Percentiles rank a stretch among this genome's conserved stretches.
phyloP scores from a whole-genome alignment of 2,797 vertebrate species.

The Parauchenoglanis punctatus region DNA sequence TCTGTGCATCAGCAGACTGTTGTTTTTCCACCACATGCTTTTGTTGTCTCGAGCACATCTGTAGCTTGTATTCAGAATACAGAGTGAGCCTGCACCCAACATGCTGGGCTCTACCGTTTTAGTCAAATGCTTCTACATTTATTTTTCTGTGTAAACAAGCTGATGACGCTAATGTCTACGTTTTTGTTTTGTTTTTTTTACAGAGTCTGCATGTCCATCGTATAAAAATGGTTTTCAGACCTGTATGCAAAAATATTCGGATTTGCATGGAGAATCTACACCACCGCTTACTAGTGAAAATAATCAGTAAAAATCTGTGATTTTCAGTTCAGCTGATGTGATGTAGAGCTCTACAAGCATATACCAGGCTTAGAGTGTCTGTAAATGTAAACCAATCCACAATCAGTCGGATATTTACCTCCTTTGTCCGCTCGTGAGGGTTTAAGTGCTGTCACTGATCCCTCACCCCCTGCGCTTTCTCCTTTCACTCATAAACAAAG shows the following conservation, averaged over 20 bases:
- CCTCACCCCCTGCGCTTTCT: conserved; percentile 49
- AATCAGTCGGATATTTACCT: conserved; percentile 49
- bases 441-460: conserved; percentile 57
- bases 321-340: background rate
- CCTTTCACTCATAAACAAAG: conserved; percentile 64
- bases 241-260: background rate
- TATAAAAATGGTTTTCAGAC: background rate
- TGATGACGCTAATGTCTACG: background rate
- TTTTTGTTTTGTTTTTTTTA: background rate
- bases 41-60: background rate
- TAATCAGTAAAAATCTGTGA: background rate
- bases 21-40: background rate
- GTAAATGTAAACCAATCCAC: conserved; percentile 32
- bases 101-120: background rate
- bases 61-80: background rate
- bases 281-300: background rate
- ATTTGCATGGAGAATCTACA: background rate
- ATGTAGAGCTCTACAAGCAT: background rate
- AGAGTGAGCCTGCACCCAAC: background rate
- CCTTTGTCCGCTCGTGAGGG: conserved; percentile 37
- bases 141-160: background rate
- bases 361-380: background rate
- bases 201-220: too few species aligned
- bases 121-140: background rate
- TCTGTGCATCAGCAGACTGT: background rate